These are phyloP conservation scores for Megaceryle maxima DNA, from an alignment of 2,113 vertebrate genomes.

Conservation along the genomic window DNA sequence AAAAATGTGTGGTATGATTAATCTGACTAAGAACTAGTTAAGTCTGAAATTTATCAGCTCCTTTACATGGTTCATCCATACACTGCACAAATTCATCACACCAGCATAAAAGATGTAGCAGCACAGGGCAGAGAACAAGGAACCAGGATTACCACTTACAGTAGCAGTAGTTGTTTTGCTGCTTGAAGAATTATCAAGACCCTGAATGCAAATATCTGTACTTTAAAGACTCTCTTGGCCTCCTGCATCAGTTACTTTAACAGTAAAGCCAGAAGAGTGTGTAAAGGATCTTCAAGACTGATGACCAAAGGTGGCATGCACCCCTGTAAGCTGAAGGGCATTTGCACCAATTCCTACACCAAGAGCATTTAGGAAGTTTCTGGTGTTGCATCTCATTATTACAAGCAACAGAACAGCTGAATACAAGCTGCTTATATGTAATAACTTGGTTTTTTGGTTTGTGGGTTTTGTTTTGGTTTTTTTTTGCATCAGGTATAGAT, in stretches of 20 bases:
- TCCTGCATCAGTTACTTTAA: background rate
- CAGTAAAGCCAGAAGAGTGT: background rate
- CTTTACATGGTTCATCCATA: background rate
- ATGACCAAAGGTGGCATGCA: background rate
- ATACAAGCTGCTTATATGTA: background rate
- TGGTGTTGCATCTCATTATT: background rate
- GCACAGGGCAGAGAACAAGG: background rate
- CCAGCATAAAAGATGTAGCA: fast-evolving
- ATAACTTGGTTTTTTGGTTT: too few relatives aligned
- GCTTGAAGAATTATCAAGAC: background rate
- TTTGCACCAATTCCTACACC: background rate
- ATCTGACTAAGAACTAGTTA: background rate
- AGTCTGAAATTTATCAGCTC: background rate
- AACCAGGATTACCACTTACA: background rate
- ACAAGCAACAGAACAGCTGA: background rate
- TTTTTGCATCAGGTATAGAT: too few relatives aligned
- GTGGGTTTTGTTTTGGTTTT: too few relatives aligned
- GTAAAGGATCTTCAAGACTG: background rate
- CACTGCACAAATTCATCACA: background rate
- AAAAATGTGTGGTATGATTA: background rate
- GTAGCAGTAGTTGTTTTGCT: background rate
- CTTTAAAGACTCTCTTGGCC: background rate
- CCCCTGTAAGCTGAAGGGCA: background rate
- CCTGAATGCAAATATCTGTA: background rate
- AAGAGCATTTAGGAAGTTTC: background rate